These are phyloP conservation scores for Pomatostomus ruficeps DNA, from an alignment of 2,113 vertebrate species.

Conservation along the genomic window DNA sequence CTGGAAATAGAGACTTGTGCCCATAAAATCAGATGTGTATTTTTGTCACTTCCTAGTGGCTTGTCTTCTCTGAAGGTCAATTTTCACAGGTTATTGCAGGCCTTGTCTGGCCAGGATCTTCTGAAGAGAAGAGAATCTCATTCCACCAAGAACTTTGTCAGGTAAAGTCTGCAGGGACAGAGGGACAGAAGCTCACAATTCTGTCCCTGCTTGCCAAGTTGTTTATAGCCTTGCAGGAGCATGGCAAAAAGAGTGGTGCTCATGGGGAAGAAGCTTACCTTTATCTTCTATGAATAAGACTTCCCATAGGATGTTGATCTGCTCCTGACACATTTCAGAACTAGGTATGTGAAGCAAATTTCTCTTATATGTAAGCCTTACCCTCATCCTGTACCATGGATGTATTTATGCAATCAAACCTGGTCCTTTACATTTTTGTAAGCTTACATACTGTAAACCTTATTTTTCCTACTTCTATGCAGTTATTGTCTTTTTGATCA, in stretches of 20 bases:
- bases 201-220: neutral
- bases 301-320: neutral
- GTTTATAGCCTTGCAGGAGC: neutral
- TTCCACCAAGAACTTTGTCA: neutral
- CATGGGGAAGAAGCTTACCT: neutral
- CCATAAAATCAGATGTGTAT: neutral
- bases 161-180: neutral
- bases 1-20: neutral
- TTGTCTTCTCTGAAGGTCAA: neutral
- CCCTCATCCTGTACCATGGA: neutral
- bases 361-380: neutral
- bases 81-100: neutral
- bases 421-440: neutral
- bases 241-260: neutral
- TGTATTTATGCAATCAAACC: neutral
- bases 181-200: neutral
- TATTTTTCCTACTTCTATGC: neutral
- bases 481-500: neutral
- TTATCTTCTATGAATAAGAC: neutral
- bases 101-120: neutral
- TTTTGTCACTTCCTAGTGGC: neutral
- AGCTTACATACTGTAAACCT: neutral
- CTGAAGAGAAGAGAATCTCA: neutral
- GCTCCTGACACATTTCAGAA: neutral
- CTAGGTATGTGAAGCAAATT: neutral